phyloP scores from a whole-genome alignment of 1,140 invertebrate genomes.

The Popillia japonica region DNA sequence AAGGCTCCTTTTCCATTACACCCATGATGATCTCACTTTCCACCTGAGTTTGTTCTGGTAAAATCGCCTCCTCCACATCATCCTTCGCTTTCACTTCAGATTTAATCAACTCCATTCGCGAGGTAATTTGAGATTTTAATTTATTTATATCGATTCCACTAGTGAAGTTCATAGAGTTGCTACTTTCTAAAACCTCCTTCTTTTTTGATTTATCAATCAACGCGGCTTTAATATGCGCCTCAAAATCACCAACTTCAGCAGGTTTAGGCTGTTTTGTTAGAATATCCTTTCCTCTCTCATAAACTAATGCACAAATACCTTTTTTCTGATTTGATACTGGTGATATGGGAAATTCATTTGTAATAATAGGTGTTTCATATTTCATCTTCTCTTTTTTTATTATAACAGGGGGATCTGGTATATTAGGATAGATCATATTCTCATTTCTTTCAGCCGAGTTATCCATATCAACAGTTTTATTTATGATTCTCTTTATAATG shows the following conservation, averaged over 20 bases:
- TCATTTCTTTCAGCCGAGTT: not conserved
- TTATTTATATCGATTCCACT: not conserved
- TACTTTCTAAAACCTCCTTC: not conserved
- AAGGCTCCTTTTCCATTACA: not conserved
- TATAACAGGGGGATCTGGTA: not conserved
- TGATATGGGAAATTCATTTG: not conserved
- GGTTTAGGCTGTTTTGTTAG: not conserved
- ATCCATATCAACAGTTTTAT: not conserved
- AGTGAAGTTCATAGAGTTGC: not conserved
- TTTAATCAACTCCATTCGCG: not conserved
- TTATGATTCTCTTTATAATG: conserved; percentile 15
- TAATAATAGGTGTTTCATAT: not conserved
- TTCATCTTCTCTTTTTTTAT: conserved; percentile 9
- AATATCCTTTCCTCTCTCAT: not conserved
- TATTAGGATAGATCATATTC: not conserved
- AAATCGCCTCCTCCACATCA: not conserved
- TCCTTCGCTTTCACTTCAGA: not conserved
- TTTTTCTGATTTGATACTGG: not conserved
- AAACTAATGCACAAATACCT: conserved; percentile 2
- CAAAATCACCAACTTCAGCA: not conserved
- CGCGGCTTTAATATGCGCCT: not conserved
- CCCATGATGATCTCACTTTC: not conserved
- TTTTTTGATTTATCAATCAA: not conserved
- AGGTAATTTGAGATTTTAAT: conserved; percentile 5
- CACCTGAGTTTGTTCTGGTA: not conserved